A percentile compares a stretch with the other conserved stretches of the same genome.
phyloP scores from a whole-genome alignment of 2,113 vertebrate species.

The Trinectes maculatus region DNA sequence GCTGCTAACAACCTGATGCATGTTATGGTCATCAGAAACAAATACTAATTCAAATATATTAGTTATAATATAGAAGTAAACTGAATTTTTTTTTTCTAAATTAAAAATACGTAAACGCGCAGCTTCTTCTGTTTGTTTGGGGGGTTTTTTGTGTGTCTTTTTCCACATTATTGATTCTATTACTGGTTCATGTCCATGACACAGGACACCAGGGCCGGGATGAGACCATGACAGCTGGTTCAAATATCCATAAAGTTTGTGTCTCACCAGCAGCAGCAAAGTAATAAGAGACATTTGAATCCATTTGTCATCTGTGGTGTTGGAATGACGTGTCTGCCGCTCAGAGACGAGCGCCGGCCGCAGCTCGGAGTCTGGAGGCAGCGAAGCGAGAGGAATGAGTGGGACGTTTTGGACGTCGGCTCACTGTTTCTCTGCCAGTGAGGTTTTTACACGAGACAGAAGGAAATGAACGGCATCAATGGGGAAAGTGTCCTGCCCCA shows the following conservation, averaged over 20 bases:
- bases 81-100: slow-evolving; percentile 38
- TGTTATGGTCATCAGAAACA: no score
- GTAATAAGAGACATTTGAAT: slow-evolving; percentile 27
- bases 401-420: slow-evolving; percentile 23
- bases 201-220: no score
- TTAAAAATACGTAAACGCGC: slow-evolving; percentile 1
- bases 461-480: slow-evolving; percentile 57
- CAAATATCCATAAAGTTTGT: no score
- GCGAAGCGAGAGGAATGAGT: slow-evolving; percentile 23
- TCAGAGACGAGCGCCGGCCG: background rate
- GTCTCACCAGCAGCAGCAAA: slow-evolving; percentile 7
- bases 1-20: background rate
- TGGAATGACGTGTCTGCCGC: slow-evolving; percentile 34
- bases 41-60: no score
- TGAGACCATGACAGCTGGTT: no score
- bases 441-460: slow-evolving; percentile 46
- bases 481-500: slow-evolving; percentile 61
- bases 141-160: slow-evolving; percentile 2
- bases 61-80: slow-evolving; percentile 38
- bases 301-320: slow-evolving; percentile 3
- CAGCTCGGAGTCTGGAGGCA: slow-evolving; percentile 28
- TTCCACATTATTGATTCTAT: background rate
- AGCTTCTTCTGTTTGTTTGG: background rate
- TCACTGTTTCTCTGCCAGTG: slow-evolving; percentile 38
- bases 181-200: background rate